Percentiles rank a stretch among this genome's conserved stretches.
phyloP scores from a whole-genome alignment of 53 echinoderm and acorn worm species.

The Patiria pectinifera region DNA sequence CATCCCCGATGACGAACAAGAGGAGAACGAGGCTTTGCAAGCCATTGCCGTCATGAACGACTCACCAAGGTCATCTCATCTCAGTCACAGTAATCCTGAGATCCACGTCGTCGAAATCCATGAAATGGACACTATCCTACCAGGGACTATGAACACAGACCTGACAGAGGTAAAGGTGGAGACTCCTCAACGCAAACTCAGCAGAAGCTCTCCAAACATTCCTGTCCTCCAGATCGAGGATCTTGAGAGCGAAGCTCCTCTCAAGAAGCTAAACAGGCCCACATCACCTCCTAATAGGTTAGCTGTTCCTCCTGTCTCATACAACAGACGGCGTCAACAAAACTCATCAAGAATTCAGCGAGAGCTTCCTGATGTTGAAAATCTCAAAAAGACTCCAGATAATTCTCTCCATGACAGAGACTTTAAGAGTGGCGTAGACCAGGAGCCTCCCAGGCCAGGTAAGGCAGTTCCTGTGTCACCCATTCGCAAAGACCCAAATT shows the following conservation, averaged over 20 bases:
- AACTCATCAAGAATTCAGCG: neutral
- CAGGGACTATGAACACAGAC: conserved; percentile 18
- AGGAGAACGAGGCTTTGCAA: conserved; percentile 63
- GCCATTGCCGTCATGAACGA: conserved; percentile 75
- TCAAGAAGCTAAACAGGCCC: conserved; percentile 40
- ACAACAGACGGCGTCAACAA: conserved; percentile 32
- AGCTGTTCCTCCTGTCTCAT: conserved; percentile 43
- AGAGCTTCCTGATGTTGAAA: neutral
- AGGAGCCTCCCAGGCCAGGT: conserved; percentile 57
- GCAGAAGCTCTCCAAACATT: conserved; percentile 68
- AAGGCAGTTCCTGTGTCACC: conserved; percentile 38
- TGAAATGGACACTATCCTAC: conserved; percentile 49
- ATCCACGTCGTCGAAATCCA: conserved; percentile 63
- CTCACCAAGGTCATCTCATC: neutral
- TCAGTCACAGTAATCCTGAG: conserved; percentile 69
- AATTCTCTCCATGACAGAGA: neutral
- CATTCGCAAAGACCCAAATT: neutral
- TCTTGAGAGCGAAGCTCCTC: conserved; percentile 22
- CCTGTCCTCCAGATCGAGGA: conserved; percentile 59
- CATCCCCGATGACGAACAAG: conserved; percentile 60
- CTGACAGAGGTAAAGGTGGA: conserved; percentile 51
- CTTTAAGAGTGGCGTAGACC: neutral
- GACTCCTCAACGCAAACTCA: conserved; percentile 29
- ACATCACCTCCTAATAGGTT: conserved; percentile 54
- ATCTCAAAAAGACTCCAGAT: neutral